phyloP scores from a whole-genome alignment of 2,888 invertebrate genomes.

The Priapulus caudatus region DNA sequence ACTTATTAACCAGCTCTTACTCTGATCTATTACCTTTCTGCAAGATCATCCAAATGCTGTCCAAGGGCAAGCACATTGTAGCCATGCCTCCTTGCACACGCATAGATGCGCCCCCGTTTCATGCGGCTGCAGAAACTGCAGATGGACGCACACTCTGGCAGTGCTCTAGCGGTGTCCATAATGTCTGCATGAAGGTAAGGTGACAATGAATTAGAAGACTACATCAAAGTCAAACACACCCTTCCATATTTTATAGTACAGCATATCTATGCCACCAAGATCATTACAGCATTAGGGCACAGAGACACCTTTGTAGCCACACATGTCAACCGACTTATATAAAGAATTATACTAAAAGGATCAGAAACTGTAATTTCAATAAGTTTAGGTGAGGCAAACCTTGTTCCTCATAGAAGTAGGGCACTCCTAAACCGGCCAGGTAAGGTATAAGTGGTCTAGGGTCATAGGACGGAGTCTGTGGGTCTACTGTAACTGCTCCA shows the following conservation, averaged over 20 bases:
- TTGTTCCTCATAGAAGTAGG: slow-evolving; percentile 62
- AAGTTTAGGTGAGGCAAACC: slow-evolving; percentile 34
- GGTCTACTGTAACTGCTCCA: slow-evolving; percentile 63
- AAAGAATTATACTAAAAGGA: too few relatives aligned
- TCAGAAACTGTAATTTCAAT: slow-evolving; percentile 4
- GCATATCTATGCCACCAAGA: too few relatives aligned
- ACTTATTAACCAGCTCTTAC: too few relatives aligned
- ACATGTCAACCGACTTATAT: too few relatives aligned
- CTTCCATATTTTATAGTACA: too few relatives aligned
- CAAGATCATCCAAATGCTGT: slow-evolving; percentile 70
- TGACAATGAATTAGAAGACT: too few relatives aligned
- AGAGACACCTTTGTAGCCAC: too few relatives aligned
- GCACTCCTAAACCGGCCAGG: slow-evolving; percentile 56
- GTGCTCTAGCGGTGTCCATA: slow-evolving; percentile 42
- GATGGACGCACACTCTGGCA: slow-evolving; percentile 41
- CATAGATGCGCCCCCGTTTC: slow-evolving; percentile 60
- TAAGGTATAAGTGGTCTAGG: slow-evolving; percentile 57
- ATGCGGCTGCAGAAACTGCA: slow-evolving; percentile 61
- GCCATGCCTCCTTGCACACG: slow-evolving; percentile 57
- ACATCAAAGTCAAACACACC: too few relatives aligned
- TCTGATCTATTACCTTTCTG: slow-evolving; percentile 47
- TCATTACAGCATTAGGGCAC: too few relatives aligned
- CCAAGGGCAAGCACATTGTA: slow-evolving; percentile 79
- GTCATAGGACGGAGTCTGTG: slow-evolving; percentile 48
- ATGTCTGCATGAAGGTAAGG: slow-evolving; percentile 43